Evolutionary conservation across 2,113 vertebrate genomes (phyloP), one percentile per base, ranked within the genome.

Genomic region (Platycercus adscitus): DNA sequence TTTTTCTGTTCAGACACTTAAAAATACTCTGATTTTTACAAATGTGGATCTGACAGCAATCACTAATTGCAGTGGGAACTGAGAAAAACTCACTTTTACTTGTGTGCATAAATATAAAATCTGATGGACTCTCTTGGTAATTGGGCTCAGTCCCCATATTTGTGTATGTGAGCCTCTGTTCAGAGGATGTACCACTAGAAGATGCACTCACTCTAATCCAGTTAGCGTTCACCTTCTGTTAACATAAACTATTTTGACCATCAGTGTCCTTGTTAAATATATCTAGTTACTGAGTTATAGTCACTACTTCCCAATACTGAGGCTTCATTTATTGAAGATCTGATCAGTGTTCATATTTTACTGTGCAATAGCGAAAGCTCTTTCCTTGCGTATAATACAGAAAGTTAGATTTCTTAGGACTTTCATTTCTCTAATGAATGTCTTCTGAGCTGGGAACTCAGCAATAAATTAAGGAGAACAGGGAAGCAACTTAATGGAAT

Each of bases 401-500:
- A 50, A 84, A 65, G 10, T 75, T 64, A 41, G 7, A 43, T 76
- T 89, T 68, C 55, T 86, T n/a, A 72, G 39, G 37, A 68, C 73
- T 89, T 82, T 25, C n/a, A 85, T 81, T 86, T 85, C 65, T 84
- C 31, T 72, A 65, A 50, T 20, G 60, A 85, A 73, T 6, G 15
- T 76, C 21, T 91, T 94, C 72, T 86, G 70, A 88, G 50, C 66
- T 66, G 35, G 31, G 50, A 91, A 75, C 46, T 78, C 37, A 63
- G 60, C 28, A 71, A 18, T 68, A 65, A 64, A 84, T 91, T 50
- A 73, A 33, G 44, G 52, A 75, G 72, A 91, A 21, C 17, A 78
- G 29, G 52, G 47, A 90, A 81, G 41, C 61, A 91, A 90, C 39
- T 76, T 94, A 91, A 93, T 89, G 47, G 65, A 21, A 81, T 94